phyloP scores from a whole-genome alignment of 92 coral and sea anemone genomes.

The Nematostella vectensis region DNA sequence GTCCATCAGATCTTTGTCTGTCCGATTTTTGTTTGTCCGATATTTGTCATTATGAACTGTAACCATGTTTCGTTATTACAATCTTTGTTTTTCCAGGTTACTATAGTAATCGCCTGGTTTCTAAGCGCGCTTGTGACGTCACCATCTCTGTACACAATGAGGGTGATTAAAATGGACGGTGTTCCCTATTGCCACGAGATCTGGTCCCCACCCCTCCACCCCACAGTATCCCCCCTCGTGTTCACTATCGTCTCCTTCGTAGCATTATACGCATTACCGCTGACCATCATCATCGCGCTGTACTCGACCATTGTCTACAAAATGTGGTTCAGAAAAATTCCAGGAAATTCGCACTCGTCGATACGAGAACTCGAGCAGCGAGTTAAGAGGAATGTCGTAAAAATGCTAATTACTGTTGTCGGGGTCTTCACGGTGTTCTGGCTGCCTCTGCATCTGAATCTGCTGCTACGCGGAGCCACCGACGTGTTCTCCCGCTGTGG shows the following conservation, averaged over 20 bases:
- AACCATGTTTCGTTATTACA: no score
- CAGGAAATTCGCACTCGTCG: slow-evolving; percentile 42
- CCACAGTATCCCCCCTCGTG: slow-evolving; percentile 17
- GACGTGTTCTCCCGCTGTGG: slow-evolving; percentile 19
- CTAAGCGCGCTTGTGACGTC: slow-evolving; percentile 12
- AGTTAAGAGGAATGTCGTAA: slow-evolving; percentile 45
- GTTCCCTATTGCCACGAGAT: slow-evolving; percentile 29
- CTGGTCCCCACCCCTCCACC: slow-evolving; percentile 47
- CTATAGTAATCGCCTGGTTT: slow-evolving; percentile 14
- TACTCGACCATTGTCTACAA: slow-evolving; percentile 51
- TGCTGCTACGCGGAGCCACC: slow-evolving; percentile 17
- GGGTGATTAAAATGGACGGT: slow-evolving; percentile 6
- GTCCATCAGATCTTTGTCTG: no score
- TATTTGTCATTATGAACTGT: no score
- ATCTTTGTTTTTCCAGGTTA: no score
- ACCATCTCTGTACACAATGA: slow-evolving; percentile 37
- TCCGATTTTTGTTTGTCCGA: no score
- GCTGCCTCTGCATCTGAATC: slow-evolving; percentile 26
- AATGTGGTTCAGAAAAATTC: slow-evolving; percentile 53
- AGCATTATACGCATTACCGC: slow-evolving; percentile 35
- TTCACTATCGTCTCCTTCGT: slow-evolving; percentile 42
- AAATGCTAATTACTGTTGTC: slow-evolving; percentile 51
- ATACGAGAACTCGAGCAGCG: slow-evolving; percentile 24
- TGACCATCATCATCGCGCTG: slow-evolving; percentile 28
- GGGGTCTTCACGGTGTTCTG: slow-evolving; percentile 45